phyloP scores from a whole-genome alignment of 1,140 invertebrate species.

The Orius laevigatus region DNA sequence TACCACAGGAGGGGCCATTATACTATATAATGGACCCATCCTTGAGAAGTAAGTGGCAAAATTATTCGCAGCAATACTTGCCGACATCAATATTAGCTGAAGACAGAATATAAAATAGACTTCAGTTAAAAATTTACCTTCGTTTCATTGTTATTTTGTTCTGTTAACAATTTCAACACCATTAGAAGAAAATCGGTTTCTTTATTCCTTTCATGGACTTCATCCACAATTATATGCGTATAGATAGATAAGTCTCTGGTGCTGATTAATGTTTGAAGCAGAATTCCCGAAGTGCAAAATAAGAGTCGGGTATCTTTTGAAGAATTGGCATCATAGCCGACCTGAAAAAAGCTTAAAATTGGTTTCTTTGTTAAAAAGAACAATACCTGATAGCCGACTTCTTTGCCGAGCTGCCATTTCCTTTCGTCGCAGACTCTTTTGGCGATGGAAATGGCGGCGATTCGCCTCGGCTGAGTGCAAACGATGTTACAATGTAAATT shows the following conservation, averaged over 20 bases:
- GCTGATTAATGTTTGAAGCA: conserved; percentile 41
- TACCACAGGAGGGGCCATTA: conserved; percentile 34
- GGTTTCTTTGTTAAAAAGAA: neutral
- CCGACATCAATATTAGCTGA: conserved; percentile 71
- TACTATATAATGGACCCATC: too few relatives aligned
- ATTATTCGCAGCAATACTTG: conserved; percentile 56
- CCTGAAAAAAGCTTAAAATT: conserved; percentile 26
- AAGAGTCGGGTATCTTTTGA: conserved; percentile 58
- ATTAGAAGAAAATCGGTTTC: conserved; percentile 87
- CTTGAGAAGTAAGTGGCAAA: conserved; percentile 63
- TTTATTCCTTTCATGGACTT: conserved; percentile 87
- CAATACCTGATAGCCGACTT: conserved; percentile 70
- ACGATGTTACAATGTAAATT: conserved; percentile 58
- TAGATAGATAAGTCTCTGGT: conserved; percentile 36
- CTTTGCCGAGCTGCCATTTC: conserved; percentile 51
- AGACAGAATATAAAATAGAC: conserved; percentile 31
- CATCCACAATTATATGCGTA: conserved; percentile 88
- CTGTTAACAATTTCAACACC: conserved; percentile 63
- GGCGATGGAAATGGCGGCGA: conserved; percentile 70
- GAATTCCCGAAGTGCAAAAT: conserved; percentile 66
- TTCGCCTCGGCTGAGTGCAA: conserved; percentile 71
- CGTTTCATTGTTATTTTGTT: conserved; percentile 35
- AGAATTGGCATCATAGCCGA: conserved; percentile 40
- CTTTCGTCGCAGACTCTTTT: conserved; percentile 58
- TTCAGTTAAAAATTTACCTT: conserved; percentile 5